phyloP scores from a whole-genome alignment of 2,113 vertebrate genomes.

The Polypterus senegalus region DNA sequence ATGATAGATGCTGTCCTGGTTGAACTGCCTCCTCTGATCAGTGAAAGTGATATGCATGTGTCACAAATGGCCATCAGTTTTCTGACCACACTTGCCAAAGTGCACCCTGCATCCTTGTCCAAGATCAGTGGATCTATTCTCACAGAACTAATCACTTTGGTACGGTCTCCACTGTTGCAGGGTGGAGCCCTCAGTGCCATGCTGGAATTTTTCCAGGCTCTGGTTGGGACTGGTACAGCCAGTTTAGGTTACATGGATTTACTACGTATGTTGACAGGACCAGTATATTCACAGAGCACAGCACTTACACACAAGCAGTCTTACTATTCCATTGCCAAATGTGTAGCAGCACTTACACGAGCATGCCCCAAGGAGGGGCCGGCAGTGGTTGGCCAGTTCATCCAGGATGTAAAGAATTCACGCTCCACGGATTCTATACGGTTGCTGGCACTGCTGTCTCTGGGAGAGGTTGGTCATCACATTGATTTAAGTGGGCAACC shows the following conservation, averaged over 20 bases:
- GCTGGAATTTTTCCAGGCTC: conserved; percentile 94
- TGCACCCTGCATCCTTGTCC: conserved; percentile 87
- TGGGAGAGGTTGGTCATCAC: conserved; percentile 94
- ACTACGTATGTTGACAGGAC: conserved; percentile 87
- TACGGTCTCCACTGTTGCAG: conserved; percentile 86
- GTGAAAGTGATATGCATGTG: conserved; percentile 96
- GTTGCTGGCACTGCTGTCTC: conserved; percentile 82
- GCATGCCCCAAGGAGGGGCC: conserved; percentile 91
- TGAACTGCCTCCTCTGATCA: conserved; percentile 93
- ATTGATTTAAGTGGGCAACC: conserved; percentile 92
- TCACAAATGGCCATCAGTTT: conserved; percentile 98
- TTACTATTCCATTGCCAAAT: conserved; percentile 97
- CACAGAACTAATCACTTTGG: conserved; percentile 83
- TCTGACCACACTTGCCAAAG: conserved; percentile 85
- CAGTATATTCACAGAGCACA: conserved; percentile 86
- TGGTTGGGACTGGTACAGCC: conserved; percentile 79
- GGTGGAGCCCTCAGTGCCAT: conserved; percentile 93
- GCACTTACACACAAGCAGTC: conserved; percentile 95
- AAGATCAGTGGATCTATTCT: conserved; percentile 91
- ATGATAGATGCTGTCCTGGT: conserved; percentile 96
- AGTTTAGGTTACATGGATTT: conserved; percentile 95
- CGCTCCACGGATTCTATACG: conserved; percentile 95
- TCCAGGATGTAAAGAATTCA: conserved; percentile 97
- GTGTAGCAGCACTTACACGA: conserved; percentile 88
- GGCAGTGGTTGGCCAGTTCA: conserved; percentile 93